Conservation (phyloP, 2,113 vertebrate genomes). For the Dendrocopos noguchii region DNA sequence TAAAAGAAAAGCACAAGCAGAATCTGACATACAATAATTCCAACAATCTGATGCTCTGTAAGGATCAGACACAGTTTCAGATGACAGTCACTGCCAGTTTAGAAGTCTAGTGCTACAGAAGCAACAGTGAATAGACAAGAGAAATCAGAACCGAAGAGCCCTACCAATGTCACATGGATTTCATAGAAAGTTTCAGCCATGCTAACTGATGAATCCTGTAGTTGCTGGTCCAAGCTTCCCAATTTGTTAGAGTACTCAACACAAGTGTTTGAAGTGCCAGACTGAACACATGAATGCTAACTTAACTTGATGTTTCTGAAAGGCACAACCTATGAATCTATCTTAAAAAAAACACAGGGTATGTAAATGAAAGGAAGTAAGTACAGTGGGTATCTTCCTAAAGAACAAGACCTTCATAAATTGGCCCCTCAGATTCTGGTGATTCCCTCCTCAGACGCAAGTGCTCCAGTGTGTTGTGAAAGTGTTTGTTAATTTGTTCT, state of each 20-base stretch:
- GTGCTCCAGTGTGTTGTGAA: slow-evolving; percentile 98
- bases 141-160: slow-evolving; percentile 40
- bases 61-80: slow-evolving; percentile 58
- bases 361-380: slow-evolving; percentile 60
- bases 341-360: slow-evolving; percentile 35
- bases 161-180: slow-evolving; percentile 51
- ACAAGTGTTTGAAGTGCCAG: slow-evolving; percentile 74
- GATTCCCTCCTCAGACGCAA: slow-evolving; percentile 94
- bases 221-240: slow-evolving; percentile 61
- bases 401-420: slow-evolving; percentile 91
- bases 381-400: slow-evolving; percentile 50
- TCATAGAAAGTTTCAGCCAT: slow-evolving; percentile 69
- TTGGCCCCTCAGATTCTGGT: slow-evolving; percentile 92
- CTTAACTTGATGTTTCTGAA: slow-evolving; percentile 78
- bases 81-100: slow-evolving; percentile 64
- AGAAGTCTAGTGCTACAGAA: slow-evolving; percentile 71
- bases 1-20: slow-evolving; percentile 71
- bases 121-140: slow-evolving; percentile 64
- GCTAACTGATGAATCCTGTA: slow-evolving; percentile 68
- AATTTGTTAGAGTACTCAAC: slow-evolving; percentile 71
- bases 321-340: slow-evolving; percentile 82
- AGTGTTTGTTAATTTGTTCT: slow-evolving; percentile 99
- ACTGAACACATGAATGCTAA: slow-evolving; percentile 69
- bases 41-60: slow-evolving; percentile 58
- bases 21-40: slow-evolving; percentile 68